phyloP scores from a whole-genome alignment of 1,140 invertebrate genomes.

The Pemphigus obesinymphae region DNA sequence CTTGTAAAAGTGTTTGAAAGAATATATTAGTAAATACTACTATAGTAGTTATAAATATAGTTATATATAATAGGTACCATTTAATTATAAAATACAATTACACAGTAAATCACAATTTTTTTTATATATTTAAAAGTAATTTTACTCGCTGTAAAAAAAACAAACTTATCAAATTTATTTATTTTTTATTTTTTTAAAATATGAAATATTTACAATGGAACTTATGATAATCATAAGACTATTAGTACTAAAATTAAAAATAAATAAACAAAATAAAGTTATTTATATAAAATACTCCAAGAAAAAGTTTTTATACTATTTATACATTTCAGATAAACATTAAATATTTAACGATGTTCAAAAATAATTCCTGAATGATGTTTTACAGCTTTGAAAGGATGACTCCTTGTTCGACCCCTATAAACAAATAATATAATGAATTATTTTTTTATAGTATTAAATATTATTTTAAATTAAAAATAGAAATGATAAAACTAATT shows the following conservation, averaged over 20 bases:
- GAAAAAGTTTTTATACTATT: background rate
- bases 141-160: no score
- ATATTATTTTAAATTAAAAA: background rate
- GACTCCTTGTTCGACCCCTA: constrained; percentile 18
- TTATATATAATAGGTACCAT: no score
- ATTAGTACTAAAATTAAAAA: background rate
- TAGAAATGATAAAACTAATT: background rate
- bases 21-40: no score
- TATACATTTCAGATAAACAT: background rate
- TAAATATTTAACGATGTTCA: constrained; percentile 11
- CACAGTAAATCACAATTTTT: no score
- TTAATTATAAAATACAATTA: no score
- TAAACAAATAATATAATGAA: background rate
- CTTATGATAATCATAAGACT: background rate
- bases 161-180: background rate
- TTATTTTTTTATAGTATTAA: background rate
- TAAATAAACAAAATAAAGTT: background rate
- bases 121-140: no score
- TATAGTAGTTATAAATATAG: no score
- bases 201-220: background rate
- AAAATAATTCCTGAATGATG: constrained; percentile 36
- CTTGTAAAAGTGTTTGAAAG: no score
- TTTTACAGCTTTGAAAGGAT: constrained; percentile 24
- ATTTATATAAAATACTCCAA: background rate
- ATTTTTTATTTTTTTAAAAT: background rate